Conservation (phyloP, 2,113 vertebrate genomes). For the Hystrix brachyura region DNA sequence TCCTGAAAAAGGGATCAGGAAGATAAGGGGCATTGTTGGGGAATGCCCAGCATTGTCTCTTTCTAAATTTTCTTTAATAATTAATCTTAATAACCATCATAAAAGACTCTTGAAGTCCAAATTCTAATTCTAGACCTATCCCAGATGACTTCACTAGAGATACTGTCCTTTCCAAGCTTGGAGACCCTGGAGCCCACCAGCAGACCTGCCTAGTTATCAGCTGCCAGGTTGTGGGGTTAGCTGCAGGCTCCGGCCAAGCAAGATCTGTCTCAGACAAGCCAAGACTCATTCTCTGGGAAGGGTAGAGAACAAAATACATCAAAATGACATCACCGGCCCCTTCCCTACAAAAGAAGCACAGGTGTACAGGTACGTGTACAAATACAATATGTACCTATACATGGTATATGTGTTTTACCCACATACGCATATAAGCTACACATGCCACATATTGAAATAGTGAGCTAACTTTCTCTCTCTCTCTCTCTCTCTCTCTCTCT, state of each 20-base stretch:
- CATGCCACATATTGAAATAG: background rate
- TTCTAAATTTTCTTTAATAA: background rate
- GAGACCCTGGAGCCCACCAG: background rate
- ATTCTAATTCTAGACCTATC: background rate
- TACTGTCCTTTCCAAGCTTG: background rate
- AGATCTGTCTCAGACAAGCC: background rate
- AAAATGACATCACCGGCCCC: background rate
- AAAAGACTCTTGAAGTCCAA: background rate
- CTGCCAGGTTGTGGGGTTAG: background rate
- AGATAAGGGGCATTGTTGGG: background rate
- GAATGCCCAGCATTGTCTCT: background rate
- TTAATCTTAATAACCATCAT: background rate
- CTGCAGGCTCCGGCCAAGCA: background rate
- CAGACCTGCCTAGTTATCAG: background rate
- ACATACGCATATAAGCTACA: background rate
- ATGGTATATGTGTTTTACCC: background rate
- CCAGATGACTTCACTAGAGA: background rate
- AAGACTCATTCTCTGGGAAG: background rate
- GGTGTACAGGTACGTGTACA: background rate
- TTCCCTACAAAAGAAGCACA: conserved; percentile 1
- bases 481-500: too few relatives aligned
- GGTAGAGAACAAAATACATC: background rate
- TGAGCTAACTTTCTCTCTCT: background rate
- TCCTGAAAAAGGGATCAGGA: background rate
- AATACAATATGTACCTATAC: background rate